Percentiles rank a stretch among this genome's conserved stretches.
Conservation (phyloP, 2,113 vertebrate genomes). For the Gopherus flavomarginatus region DNA sequence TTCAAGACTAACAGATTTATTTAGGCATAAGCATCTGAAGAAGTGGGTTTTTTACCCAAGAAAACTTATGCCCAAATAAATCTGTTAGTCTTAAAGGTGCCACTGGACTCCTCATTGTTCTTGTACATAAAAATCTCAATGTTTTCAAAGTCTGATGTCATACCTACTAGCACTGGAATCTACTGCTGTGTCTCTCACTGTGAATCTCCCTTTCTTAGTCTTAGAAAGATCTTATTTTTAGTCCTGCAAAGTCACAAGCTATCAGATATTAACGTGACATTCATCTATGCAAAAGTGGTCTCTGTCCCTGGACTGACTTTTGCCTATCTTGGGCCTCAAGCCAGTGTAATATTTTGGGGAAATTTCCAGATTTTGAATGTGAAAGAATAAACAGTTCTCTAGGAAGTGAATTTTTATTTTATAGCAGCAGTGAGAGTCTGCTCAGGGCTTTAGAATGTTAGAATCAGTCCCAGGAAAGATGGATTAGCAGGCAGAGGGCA, state of each 20-base stretch:
- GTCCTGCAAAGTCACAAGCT: neutral
- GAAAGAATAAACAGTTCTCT: neutral
- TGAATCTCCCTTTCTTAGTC: neutral
- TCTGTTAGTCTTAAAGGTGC: too few relatives aligned
- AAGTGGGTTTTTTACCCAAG: too few relatives aligned
- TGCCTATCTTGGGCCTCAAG: neutral
- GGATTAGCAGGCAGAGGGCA: neutral
- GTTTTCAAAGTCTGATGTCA: neutral
- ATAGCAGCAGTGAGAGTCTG: neutral
- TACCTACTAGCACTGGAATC: neutral
- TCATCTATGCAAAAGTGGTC: neutral
- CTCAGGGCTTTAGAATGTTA: neutral
- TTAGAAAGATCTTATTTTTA: neutral
- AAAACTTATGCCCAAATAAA: too few relatives aligned
- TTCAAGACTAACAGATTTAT: too few relatives aligned
- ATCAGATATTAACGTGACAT: neutral
- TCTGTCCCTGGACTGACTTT: neutral
- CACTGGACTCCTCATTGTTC: too few relatives aligned
- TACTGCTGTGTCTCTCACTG: neutral
- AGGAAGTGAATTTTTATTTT: neutral
- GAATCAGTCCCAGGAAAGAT: neutral
- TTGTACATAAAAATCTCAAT: neutral
- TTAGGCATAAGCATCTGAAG: too few relatives aligned
- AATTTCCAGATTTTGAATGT: neutral
- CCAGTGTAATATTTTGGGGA: neutral